phyloP scores from a whole-genome alignment of 64 coral and sea anemone genomes.

The Stichodactyla mertensii region DNA sequence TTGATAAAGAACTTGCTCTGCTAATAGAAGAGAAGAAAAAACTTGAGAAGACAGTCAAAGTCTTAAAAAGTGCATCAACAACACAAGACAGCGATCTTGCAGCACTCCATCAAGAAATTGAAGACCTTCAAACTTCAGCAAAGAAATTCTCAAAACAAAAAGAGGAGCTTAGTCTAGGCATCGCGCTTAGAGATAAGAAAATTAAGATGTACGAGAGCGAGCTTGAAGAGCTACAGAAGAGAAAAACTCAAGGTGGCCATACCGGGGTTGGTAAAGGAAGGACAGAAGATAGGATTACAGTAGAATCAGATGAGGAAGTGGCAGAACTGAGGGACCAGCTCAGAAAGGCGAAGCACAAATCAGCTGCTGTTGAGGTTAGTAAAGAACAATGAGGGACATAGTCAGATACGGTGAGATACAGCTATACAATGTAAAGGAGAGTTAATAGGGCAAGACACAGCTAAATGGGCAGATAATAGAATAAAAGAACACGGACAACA shows the following conservation, averaged over 20 bases:
- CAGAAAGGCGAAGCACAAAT: conserved; percentile 25
- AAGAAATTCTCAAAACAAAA: conserved; percentile 29
- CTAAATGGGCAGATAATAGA: too few species aligned
- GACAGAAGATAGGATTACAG: background rate
- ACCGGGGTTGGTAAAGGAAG: background rate
- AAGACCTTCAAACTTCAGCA: background rate
- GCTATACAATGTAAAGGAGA: too few species aligned
- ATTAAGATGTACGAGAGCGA: conserved; percentile 36
- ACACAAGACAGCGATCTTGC: background rate
- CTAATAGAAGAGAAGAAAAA: conserved; percentile 40
- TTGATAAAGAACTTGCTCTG: background rate
- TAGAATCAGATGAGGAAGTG: conserved; percentile 10
- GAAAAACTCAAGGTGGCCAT: background rate
- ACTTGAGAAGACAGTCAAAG: conserved; percentile 9
- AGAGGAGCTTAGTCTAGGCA: conserved; percentile 35
- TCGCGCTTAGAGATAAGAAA: conserved; percentile 45
- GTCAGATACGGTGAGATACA: too few species aligned
- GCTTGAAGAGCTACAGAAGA: conserved; percentile 19
- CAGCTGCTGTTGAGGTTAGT: conserved; percentile 35
- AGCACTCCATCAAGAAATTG: background rate
- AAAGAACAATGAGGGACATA: background rate
- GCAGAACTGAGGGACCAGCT: conserved; percentile 40
- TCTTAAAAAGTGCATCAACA: conserved; percentile 33
- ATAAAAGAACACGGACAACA: too few species aligned
- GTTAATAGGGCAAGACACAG: too few species aligned